A percentile compares a stretch with the other conserved stretches of the same genome.
Evolutionary conservation across 2,113 vertebrate genomes (phyloP).

Genomic region (Mus pahari): DNA sequence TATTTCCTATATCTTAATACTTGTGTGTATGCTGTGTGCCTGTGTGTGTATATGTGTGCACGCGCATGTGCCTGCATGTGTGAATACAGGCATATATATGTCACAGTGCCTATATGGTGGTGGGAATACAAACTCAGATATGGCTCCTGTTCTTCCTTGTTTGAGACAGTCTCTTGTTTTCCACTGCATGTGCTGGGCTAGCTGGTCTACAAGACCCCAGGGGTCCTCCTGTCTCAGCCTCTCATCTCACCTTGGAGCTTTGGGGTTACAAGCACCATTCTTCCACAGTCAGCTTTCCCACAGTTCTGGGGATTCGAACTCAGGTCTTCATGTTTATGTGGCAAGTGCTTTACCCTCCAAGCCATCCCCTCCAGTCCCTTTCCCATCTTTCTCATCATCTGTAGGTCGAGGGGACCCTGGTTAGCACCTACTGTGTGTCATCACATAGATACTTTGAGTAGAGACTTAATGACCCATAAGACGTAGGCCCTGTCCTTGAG

Average conservation of each 20-base stretch:
- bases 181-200: not conserved
- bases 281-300: not conserved
- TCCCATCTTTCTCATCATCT: not conserved
- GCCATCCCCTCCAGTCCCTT: not conserved
- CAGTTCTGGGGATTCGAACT: not conserved
- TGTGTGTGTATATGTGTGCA: not conserved
- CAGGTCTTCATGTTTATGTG: not conserved
- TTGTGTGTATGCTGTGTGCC: not conserved
- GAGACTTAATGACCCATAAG: not conserved
- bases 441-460: not conserved
- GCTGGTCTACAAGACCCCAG: not conserved
- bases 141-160: not conserved
- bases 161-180: not conserved
- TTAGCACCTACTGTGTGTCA: not conserved
- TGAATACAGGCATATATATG: not conserved
- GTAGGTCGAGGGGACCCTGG: not conserved
- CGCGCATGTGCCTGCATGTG: too few species aligned
- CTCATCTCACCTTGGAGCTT: not conserved
- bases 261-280: not conserved
- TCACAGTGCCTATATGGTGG: not conserved
- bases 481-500: not conserved
- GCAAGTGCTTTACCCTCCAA: not conserved
- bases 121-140: not conserved
- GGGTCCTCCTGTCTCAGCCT: not conserved
- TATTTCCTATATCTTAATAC: not conserved